A percentile compares a stretch with the other conserved stretches of the same genome.
Evolutionary conservation across 2,113 vertebrate species (phyloP).

Genomic region (Ciconia stormi): DNA sequence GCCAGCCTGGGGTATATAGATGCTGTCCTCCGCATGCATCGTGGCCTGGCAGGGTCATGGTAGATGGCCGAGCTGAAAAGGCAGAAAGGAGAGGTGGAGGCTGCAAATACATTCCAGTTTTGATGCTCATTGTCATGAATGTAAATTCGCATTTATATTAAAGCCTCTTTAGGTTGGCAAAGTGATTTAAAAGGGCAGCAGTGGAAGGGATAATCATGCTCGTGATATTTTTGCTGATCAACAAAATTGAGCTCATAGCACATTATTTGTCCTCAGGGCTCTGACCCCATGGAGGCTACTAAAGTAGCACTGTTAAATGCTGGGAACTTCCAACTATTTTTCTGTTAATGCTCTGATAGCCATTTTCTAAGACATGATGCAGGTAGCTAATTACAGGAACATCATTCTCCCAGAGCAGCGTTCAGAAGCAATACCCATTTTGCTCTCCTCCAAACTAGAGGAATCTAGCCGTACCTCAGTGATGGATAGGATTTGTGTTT

Average conservation of each 20-base stretch:
- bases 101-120: background rate
- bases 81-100: background rate
- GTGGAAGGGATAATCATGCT: background rate
- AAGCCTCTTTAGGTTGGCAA: background rate
- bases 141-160: background rate
- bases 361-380: background rate
- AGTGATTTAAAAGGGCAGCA: background rate
- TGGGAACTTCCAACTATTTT: background rate
- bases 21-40: fast-evolving
- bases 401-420: background rate
- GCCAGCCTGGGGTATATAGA: fast-evolving
- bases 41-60: background rate
- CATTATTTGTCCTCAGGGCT: background rate
- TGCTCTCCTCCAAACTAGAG: background rate
- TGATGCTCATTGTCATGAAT: background rate
- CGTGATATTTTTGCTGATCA: background rate
- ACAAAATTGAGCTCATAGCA: background rate
- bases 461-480: background rate
- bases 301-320: background rate
- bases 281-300: background rate
- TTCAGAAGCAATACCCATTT: background rate
- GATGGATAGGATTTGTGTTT: background rate
- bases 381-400: background rate
- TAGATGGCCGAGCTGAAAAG: background rate
- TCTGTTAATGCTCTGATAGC: background rate